phyloP scores from a whole-genome alignment of 2,113 vertebrate genomes.

The Strigops habroptila region DNA sequence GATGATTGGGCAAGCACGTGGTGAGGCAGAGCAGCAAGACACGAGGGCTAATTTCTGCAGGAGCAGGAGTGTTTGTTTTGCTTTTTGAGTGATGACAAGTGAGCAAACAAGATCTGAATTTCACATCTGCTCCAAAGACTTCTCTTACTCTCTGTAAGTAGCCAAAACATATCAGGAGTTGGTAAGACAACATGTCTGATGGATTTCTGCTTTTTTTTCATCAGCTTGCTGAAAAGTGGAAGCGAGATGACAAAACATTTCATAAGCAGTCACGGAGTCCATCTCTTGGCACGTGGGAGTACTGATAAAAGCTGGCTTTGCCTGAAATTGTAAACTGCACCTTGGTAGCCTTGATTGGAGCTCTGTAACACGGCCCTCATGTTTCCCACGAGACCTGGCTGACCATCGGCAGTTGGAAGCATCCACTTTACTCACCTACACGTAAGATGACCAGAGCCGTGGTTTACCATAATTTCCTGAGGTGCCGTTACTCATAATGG shows the following conservation, averaged over 20 bases:
- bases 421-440: rapidly evolving
- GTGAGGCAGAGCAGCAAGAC: neutral
- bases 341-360: neutral
- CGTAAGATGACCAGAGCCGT: rapidly evolving
- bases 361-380: rapidly evolving
- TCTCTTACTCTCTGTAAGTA: conserved; percentile 28
- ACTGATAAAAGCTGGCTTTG: neutral
- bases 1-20: neutral
- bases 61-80: conserved; percentile 50
- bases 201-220: conserved; percentile 39
- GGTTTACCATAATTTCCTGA: rapidly evolving
- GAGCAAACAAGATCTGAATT: conserved; percentile 38
- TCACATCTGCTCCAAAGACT: conserved; percentile 57
- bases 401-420: rapidly evolving
- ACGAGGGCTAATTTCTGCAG: neutral
- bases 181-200: conserved; percentile 38
- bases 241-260: conserved; percentile 59
- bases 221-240: conserved; percentile 36
- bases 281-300: neutral
- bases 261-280: conserved; percentile 7
- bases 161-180: conserved; percentile 53
- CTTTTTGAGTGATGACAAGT: conserved; percentile 25
- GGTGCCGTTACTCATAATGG: neutral
- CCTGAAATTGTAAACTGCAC: neutral
- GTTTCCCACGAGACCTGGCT: neutral